Percentiles rank a stretch among this genome's conserved stretches.
These are phyloP conservation scores for Mus pahari DNA, from an alignment of 2,113 vertebrate species.

Conservation along the genomic window DNA sequence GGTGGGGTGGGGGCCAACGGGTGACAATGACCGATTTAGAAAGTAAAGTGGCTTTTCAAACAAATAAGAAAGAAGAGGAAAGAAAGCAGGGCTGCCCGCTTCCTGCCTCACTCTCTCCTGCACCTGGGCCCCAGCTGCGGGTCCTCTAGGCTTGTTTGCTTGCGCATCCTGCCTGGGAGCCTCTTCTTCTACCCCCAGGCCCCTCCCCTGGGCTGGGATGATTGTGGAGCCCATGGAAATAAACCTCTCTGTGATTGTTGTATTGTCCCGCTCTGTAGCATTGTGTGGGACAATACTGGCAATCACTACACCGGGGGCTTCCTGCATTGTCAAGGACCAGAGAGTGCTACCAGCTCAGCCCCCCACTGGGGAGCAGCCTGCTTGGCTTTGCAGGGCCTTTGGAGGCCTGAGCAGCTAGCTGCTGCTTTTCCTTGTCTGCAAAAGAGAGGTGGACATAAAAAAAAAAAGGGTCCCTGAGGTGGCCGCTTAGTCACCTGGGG, in stretches of 20 bases:
- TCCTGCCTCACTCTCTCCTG: slow-evolving; percentile 81
- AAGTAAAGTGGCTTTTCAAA: slow-evolving; percentile 85
- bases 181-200: slow-evolving; percentile 57
- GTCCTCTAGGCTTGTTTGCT: slow-evolving; percentile 76
- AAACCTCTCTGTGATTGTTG: slow-evolving; percentile 55
- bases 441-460: not conserved
- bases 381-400: not conserved
- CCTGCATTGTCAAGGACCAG: slow-evolving; percentile 45
- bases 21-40: slow-evolving; percentile 84
- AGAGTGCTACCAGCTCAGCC: not conserved
- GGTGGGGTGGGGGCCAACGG: slow-evolving; percentile 80
- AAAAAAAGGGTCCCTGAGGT: not conserved
- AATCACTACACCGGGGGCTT: slow-evolving; percentile 51
- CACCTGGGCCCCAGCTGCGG: slow-evolving; percentile 82
- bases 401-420: not conserved
- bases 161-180: slow-evolving; percentile 69
- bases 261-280: slow-evolving; percentile 41
- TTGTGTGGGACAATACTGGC: slow-evolving; percentile 72
- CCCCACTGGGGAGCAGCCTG: not conserved
- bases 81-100: slow-evolving; percentile 81
- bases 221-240: slow-evolving; percentile 51
- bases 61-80: slow-evolving; percentile 84
- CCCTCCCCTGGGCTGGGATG: not conserved
- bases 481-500: not conserved
- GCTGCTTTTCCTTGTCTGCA: slow-evolving; percentile 19